Conservation (phyloP, 2,113 vertebrate genomes). For the Myiagra hebetior region DNA sequence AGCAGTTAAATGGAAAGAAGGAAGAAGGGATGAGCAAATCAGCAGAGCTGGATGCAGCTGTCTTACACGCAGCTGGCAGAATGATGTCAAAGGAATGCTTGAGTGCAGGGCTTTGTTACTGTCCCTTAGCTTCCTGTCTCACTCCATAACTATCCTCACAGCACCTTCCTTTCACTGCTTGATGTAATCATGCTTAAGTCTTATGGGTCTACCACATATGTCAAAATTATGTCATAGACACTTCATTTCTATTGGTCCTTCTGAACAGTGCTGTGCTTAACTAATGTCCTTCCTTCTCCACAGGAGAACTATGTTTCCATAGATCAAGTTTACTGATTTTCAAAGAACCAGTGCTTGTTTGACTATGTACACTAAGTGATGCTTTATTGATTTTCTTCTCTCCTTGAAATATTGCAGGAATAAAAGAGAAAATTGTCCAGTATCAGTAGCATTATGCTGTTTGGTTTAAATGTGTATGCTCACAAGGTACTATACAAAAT, state of each 20-base stretch:
- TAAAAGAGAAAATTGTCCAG: neutral
- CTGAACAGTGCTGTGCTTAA: neutral
- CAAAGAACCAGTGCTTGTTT: neutral
- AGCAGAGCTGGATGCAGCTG: neutral
- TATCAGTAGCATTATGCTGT: neutral
- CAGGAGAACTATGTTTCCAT: neutral
- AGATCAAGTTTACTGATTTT: neutral
- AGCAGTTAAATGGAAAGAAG: neutral
- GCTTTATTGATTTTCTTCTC: neutral
- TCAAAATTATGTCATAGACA: neutral
- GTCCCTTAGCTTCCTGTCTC: neutral
- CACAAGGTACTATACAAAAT: neutral
- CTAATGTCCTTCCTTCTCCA: neutral
- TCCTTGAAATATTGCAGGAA: neutral
- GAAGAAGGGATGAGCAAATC: neutral
- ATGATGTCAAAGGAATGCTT: neutral
- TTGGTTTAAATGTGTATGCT: neutral
- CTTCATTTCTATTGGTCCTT: neutral
- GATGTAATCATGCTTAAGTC: neutral
- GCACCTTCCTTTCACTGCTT: neutral
- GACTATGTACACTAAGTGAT: neutral
- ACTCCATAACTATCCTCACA: neutral
- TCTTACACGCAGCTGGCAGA: rapidly evolving
- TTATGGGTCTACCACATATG: neutral
- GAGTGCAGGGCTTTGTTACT: neutral